Conservation (phyloP, 2,113 vertebrate species). For the Melanostigma gelatinosum region DNA sequence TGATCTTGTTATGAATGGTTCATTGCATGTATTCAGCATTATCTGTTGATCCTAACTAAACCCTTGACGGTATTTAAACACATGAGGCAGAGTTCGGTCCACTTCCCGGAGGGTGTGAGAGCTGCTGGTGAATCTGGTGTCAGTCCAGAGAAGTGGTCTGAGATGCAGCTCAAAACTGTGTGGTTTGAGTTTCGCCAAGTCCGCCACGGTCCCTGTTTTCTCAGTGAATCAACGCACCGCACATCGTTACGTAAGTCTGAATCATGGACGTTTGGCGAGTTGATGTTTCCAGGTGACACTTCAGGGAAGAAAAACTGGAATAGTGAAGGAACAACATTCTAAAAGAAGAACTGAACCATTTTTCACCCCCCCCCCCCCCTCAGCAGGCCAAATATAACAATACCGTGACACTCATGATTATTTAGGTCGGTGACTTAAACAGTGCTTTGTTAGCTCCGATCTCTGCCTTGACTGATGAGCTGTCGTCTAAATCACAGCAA, state of each 20-base stretch:
- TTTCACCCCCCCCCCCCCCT: not conserved
- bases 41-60: not conserved
- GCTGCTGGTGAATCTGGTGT: not conserved
- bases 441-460: not conserved
- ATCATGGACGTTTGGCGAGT: slow-evolving; percentile 30
- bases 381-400: not conserved
- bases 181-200: slow-evolving; percentile 1
- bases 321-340: not conserved
- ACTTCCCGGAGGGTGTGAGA: not conserved
- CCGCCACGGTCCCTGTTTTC: slow-evolving; percentile 12
- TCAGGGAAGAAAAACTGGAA: slow-evolving; percentile 10
- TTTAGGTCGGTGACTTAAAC: not conserved
- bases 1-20: not conserved
- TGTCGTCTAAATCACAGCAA: not conserved
- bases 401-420: not conserved
- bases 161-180: not conserved
- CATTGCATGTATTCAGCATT: not conserved
- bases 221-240: slow-evolving; percentile 36
- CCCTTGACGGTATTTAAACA: not conserved
- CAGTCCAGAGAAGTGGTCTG: slow-evolving; percentile 2
- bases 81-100: not conserved
- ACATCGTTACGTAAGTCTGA: slow-evolving; percentile 27
- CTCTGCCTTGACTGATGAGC: not conserved
- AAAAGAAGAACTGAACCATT: not conserved
- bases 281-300: slow-evolving; percentile 39